Evolutionary conservation across 2,888 invertebrate genomes (phyloP), one percentile per base, ranked within the genome.

Genomic region (Eucera pruinosa): DNA sequence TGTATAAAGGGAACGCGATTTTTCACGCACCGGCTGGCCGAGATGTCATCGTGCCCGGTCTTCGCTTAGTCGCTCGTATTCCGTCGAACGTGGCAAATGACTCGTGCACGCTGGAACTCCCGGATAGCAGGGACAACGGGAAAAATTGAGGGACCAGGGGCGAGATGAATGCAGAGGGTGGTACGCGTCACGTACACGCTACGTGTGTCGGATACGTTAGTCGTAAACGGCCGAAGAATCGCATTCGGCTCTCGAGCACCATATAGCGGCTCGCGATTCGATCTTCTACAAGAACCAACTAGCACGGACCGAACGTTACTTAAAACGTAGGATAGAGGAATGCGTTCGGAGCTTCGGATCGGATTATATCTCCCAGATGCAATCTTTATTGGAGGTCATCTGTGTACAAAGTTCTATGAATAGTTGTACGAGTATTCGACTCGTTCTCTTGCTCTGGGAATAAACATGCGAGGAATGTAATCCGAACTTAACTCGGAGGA

Each of bases 21-120:
- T 88, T 88, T 89, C 86, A 87, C 87, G 86, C 89, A 86, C 88
- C 89, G 83, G 89, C 87, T 89, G 88, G 57, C 54, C 54, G 45
- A 45, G 81, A 89, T 86, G 83, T 85, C 87, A 78, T 84, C 82
- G 78, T 33, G 72, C 66, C 41, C 33, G 58, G 61, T 71, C 64
- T 18, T 64, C 50, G 45, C 50, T 25, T 30, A 20, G 60, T 65
- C 55, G 62, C 67, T 77, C 76, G 75, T 76, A 65, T 64, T 62
- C 66, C 74, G 55, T 62, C 84, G 74, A 84, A 84, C 81, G 77
- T 83, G 78, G 88, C 83, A 86, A 88, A 88, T 87, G 86, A 86
- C 84, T 87, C 87, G 87, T 85, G 83, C 81, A 82, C 64, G 60
- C 36, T 74, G 81, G 52, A 70, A 77, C 67, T 74, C 79, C 64